A percentile compares a stretch with the other conserved stretches of the same genome.
Evolutionary conservation across 2,888 invertebrate species (phyloP).

Genomic region (Pediacus dermestoides): DNA sequence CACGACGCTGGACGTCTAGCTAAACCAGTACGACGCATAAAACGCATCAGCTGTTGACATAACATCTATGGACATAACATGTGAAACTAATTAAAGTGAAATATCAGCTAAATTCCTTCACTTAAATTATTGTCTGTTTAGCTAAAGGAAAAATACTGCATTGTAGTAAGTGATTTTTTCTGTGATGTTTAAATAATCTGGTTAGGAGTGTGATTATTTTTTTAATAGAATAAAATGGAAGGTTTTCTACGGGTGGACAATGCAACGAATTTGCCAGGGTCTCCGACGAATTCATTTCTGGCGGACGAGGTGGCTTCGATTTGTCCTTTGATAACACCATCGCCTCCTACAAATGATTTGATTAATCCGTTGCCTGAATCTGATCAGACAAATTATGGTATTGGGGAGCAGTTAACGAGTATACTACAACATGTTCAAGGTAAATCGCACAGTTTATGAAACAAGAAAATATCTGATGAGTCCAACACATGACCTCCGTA

Average conservation of each 20-base stretch:
- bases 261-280: constrained; percentile 36
- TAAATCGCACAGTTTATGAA: constrained; percentile 21
- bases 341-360: constrained; percentile 49
- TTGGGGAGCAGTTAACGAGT: constrained; percentile 43
- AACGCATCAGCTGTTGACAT: no score
- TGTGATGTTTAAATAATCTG: no score
- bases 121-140: no score
- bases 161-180: no score
- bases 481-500: no score
- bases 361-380: constrained; percentile 44
- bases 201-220: background rate
- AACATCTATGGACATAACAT: no score
- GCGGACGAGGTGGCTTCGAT: constrained; percentile 49
- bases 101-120: no score
- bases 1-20: no score
- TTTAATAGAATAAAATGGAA: constrained; percentile 28
- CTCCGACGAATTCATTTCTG: constrained; percentile 45
- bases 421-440: constrained; percentile 47
- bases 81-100: no score
- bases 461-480: no score
- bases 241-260: constrained; percentile 35
- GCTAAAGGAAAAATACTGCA: no score
- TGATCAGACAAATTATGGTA: constrained; percentile 38
- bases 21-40: no score
- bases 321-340: constrained; percentile 49